Base-by-base conservation (phyloP, 2,888 invertebrate genomes). In the Pecten maximus region DNA sequence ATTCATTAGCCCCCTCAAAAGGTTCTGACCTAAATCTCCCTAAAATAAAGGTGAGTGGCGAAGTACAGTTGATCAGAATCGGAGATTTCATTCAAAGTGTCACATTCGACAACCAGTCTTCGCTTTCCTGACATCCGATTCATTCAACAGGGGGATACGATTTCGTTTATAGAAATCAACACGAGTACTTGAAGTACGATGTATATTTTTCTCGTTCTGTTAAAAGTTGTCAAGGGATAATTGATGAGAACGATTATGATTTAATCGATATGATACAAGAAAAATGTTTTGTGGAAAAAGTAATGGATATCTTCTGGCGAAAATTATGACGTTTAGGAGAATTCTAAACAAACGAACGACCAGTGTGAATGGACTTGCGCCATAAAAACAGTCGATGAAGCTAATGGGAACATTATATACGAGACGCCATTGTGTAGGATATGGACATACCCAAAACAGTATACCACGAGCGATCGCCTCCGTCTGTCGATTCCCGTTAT, bases 51-150 rank as follows among this genome's bases (percentile, higher is more conserved):
- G 74, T 3, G 8, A 74, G 74, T 74, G 74, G 74, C 74, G 19
- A 8, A 35, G 74, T 74, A 28, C 8, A 10, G 28, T 28, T 74
- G 74, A 74, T 74, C 28, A 74, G 74, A 35, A 35, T 23, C 10
- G 35, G 74, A 74, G 74, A 74, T 74, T 74, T 28, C 74, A 74
- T 74, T 74, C 35, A 74, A 23, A 3, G 10, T 74, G 74, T 74
- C 74, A 74, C 74, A 28, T 74, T 28, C 10, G 60, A 74, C 28
- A 74, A 28, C 12, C 8, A 28, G 28, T 28, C 10, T 35, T 74
- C 74, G 74, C n/a, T 74, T 74, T 74, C 35, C 74, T 74, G 74
- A 74, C 74, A 74, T 74, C 60, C 23, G 60, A 60, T 23, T 60
- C 60, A 23, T 60, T 60, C 74, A 35, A 74, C 74, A 74, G 35